Evolutionary conservation across 2,888 invertebrate genomes (phyloP), one percentile per base, ranked within the genome.

Genomic region (Cryptus armator): DNA sequence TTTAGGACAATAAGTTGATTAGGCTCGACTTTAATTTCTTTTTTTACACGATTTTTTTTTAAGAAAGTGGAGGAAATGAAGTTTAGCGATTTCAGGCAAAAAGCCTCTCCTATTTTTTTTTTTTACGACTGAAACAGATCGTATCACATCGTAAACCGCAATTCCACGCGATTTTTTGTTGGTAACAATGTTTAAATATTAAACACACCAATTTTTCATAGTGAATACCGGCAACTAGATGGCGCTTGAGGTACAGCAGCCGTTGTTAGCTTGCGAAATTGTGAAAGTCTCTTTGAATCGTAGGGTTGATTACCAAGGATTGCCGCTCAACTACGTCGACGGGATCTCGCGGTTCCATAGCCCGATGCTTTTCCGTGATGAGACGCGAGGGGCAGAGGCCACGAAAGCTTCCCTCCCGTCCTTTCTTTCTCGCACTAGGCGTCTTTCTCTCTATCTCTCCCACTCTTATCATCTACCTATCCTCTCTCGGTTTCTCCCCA

Each of bases 391-490:
- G 68, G 53, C 46, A 70, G 80, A 72, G 37, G 32, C 79, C 67
- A 74, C 70, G 75, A 79, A 46, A 88, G 84, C 80, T 75, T 85
- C 86, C 86, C 83, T 86, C 84, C 84, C 80, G 81, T 56, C 78
- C 81, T 67, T 72, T 70, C 77, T 46, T 83, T 67, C 64, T 66
- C 82, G 77, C 80, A 66, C 80, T 76, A 37, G 37, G 5, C 5
- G 37, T 74, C 83, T 24, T 48, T 81, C 51, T 72, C 66, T 7
- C 37, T 48, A 56, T 43, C 71, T 2, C 48, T 44, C 70, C 62
- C 81, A 64, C 83, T 71, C 80, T 44, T 67, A 59, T 85, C 70
- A 81, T 56, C 86, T 86, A 86, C 86, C 88, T 83, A 80, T 84
- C 87, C 81, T 72, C 77, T 88, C 88, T 86, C 86, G 87, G 86